phyloP scores from a whole-genome alignment of 1,140 invertebrate species.

The Diuraphis noxia region DNA sequence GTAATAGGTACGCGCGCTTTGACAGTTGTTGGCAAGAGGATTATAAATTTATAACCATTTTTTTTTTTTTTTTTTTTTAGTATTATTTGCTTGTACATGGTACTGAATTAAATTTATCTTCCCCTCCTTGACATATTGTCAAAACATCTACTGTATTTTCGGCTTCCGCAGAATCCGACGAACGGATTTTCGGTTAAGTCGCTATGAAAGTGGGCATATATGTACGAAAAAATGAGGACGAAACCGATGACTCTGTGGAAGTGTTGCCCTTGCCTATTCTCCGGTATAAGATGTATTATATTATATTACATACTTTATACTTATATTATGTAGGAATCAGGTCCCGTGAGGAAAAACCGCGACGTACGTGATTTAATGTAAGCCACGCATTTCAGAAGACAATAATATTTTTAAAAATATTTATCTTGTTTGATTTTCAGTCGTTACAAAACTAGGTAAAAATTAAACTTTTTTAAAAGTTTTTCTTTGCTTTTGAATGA shows the following conservation, averaged over 20 bases:
- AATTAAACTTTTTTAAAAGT: too few species aligned
- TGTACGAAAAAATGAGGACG: not conserved
- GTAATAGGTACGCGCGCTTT: too few species aligned
- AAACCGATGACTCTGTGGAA: not conserved
- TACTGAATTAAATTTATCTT: not conserved
- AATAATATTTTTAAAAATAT: too few species aligned
- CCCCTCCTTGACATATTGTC: not conserved
- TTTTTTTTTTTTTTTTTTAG: not conserved
- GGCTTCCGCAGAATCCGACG: accelerated
- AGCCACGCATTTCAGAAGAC: too few species aligned
- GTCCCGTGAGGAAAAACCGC: not conserved
- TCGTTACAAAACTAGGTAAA: too few species aligned
- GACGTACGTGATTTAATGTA: not conserved
- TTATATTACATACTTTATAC: not conserved
- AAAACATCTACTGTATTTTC: not conserved
- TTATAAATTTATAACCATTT: not conserved
- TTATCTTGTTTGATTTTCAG: too few species aligned
- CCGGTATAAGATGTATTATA: too few species aligned
- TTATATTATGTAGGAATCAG: not conserved
- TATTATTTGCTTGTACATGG: not conserved
- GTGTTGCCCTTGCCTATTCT: not conserved
- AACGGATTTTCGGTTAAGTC: not conserved
- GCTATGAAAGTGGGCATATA: not conserved
- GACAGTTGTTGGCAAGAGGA: not conserved
- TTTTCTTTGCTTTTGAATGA: too few species aligned